Base-by-base conservation (phyloP, 2,797 vertebrate genomes). In the Gambelia wislizenii region DNA sequence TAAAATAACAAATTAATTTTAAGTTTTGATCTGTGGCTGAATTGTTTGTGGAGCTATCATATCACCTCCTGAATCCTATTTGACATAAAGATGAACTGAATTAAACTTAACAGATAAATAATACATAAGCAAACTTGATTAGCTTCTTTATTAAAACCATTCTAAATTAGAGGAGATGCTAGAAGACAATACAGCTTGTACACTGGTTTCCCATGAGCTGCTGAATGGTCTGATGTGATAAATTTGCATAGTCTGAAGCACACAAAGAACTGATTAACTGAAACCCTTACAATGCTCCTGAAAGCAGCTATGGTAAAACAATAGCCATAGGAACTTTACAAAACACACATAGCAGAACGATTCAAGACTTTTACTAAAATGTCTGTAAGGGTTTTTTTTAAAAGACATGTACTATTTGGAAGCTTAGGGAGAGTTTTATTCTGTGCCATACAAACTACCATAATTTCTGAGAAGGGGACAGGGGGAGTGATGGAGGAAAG, bases 191-290 rank as follows among this genome's bases (percentile, higher is more conserved):
- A 91, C 96, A 94, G 97, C 98, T 98, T 98, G 98, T 98, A 98
- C 98, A 98, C 96, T 97, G 97, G 97, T 98, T 98, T 98, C 98
- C 98, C 98, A 98, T 97, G 97, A 98, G 98, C 97, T 96, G 96
- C 92, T 97, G 97, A 98, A 98, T 97, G 98, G 98, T 97, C 97
- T 97, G 98, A 98, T 98, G 98, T 98, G 98, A 98, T 98, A 98
- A 97, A 99, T 99, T 99, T 99, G 98, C 98, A 99, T 99, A 99
- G 98, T 98, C 98, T 98, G 98, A 98, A 97, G 96, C 96, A 93
- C 98, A 98, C 98, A 98, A 99, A 99, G 97, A 97, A 96, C 98
- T 98, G 98, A 99, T 99, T 99, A 99, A 99, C 98, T 99, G 98
- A 99, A 99, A 98, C 97, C 97, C 97, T 96, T 98, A 97, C 98